Evolutionary conservation across 2,888 invertebrate genomes (phyloP).

Genomic region (Lasius platythorax): DNA sequence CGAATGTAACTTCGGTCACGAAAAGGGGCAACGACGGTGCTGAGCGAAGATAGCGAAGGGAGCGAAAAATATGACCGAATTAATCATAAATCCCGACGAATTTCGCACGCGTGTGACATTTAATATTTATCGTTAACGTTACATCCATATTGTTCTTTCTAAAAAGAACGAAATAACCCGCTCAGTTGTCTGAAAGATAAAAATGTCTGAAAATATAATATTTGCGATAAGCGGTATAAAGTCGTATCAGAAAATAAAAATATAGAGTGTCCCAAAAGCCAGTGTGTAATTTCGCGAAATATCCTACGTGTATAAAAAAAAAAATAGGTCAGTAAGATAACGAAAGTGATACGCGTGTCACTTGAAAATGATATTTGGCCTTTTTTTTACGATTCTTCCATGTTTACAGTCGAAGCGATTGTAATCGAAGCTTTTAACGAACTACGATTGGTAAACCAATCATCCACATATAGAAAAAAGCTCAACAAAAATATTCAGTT

Average conservation of each 20-base stretch:
- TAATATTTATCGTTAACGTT: slow-evolving; percentile 7
- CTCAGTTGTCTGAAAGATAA: not conserved
- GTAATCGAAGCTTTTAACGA: slow-evolving; percentile 6
- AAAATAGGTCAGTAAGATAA: not conserved
- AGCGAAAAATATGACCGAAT: slow-evolving; percentile 38
- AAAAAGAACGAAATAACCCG: not conserved
- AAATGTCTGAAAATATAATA: not conserved
- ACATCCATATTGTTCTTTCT: not conserved
- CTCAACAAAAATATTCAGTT: not conserved
- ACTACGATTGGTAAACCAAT: not conserved
- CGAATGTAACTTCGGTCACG: slow-evolving; percentile 6
- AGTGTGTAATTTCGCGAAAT: not conserved
- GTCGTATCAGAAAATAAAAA: not conserved
- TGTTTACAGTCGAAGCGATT: not conserved
- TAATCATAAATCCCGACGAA: slow-evolving; percentile 33
- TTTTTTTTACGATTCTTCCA: not conserved
- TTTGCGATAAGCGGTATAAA: not conserved
- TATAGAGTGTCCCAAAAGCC: not conserved
- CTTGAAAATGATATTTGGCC: not conserved
- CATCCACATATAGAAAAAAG: not conserved
- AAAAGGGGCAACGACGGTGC: not conserved
- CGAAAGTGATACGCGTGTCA: not conserved
- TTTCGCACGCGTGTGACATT: slow-evolving; percentile 15
- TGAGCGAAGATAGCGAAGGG: slow-evolving; percentile 24
- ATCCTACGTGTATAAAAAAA: not conserved